Percentiles rank a stretch among this genome's conserved stretches.
Conservation (phyloP, 2,113 vertebrate species). For the Penelope pileata region DNA sequence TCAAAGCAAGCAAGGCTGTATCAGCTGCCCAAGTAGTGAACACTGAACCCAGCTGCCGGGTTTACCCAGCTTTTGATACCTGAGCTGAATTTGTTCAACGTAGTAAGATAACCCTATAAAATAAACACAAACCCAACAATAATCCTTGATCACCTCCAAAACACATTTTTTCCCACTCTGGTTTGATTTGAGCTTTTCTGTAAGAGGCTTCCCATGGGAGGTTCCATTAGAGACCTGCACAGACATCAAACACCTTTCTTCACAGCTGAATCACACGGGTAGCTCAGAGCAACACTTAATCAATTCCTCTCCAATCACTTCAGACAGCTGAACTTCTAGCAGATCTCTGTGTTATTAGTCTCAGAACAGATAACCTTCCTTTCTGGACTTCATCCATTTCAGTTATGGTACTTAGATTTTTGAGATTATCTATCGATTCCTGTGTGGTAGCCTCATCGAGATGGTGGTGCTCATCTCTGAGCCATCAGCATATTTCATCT, state of each 20-base stretch:
- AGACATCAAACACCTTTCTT: neutral
- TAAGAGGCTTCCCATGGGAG: neutral
- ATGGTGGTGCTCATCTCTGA: neutral
- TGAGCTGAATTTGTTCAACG: neutral
- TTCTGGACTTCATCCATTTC: neutral
- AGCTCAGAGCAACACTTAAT: neutral
- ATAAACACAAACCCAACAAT: neutral
- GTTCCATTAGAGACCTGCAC: neutral
- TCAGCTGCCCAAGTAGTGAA: neutral
- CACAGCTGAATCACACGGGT: neutral
- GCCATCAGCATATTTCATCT: neutral
- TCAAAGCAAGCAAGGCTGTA: neutral
- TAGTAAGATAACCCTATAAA: neutral
- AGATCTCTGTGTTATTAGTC: neutral
- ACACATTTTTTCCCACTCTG: neutral
- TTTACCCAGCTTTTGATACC: neutral
- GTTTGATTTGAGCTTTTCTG: neutral
- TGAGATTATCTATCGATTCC: neutral
- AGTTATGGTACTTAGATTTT: neutral
- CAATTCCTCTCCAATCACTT: neutral
- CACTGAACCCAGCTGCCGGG: neutral
- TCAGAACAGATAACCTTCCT: neutral
- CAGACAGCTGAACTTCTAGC: neutral
- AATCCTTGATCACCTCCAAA: neutral
- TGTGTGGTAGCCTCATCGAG: neutral